Conservation (phyloP, 2,797 vertebrate genomes). For the Erethizon dorsatum region DNA sequence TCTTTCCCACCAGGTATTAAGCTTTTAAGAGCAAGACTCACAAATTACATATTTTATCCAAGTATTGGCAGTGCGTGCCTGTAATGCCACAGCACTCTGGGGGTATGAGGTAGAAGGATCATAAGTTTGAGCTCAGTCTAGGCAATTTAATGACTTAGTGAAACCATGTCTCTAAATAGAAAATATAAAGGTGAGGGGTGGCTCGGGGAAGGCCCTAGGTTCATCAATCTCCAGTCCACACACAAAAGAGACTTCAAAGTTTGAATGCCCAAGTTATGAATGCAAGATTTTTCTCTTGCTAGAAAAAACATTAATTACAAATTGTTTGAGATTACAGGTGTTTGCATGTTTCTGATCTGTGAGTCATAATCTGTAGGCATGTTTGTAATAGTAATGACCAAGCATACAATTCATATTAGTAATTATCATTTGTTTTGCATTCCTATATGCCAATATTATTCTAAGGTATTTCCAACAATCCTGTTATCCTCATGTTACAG, state of each 20-base stretch:
- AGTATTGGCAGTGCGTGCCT: neutral
- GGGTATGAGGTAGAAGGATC: neutral
- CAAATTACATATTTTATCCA: neutral
- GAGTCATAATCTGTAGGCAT: neutral
- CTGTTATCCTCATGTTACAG: neutral
- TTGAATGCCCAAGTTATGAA: slow-evolving; percentile 26
- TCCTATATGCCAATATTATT: neutral
- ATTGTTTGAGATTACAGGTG: neutral
- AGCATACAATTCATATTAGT: slow-evolving; percentile 27
- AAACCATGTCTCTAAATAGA: neutral
- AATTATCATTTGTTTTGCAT: slow-evolving; percentile 11
- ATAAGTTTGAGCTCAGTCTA: neutral
- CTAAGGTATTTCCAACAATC: slow-evolving; percentile 29
- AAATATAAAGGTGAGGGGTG: neutral
- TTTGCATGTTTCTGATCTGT: slow-evolving; percentile 27
- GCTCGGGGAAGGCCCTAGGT: neutral
- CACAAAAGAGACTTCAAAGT: neutral
- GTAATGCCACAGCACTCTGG: neutral
- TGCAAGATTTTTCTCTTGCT: slow-evolving; percentile 11
- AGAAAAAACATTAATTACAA: slow-evolving; percentile 29
- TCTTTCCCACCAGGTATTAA: neutral
- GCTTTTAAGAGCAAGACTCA: slow-evolving; percentile 38
- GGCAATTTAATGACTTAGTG: neutral
- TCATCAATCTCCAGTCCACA: neutral
- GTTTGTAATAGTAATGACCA: slow-evolving; percentile 61